phyloP scores from a whole-genome alignment of 2,113 vertebrate genomes.

The Cheilinus undulatus region DNA sequence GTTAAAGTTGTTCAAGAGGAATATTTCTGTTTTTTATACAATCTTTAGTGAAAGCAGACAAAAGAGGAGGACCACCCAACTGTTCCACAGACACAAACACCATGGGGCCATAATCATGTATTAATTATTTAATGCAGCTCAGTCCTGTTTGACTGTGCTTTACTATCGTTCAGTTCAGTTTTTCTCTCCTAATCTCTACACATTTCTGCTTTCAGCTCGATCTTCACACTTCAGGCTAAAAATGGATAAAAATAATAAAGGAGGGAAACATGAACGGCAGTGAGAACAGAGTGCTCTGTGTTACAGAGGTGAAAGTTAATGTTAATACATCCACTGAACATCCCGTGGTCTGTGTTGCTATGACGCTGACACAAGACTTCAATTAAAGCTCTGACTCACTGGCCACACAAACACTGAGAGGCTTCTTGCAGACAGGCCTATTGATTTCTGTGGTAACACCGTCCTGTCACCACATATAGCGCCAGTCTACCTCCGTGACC shows the following conservation, averaged over 20 bases:
- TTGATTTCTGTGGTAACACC: constrained; percentile 75
- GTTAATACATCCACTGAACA: constrained; percentile 47
- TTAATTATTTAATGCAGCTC: no score
- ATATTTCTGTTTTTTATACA: no score
- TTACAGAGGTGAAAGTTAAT: constrained; percentile 23
- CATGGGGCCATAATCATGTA: no score
- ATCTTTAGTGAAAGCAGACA: no score
- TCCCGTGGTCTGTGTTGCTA: constrained; percentile 47
- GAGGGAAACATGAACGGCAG: background rate
- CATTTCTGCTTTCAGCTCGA: no score
- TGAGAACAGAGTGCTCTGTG: background rate
- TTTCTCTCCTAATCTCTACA: no score
- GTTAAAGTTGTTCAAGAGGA: no score
- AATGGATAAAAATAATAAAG: background rate
- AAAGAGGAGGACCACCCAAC: no score
- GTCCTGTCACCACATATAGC: constrained; percentile 68
- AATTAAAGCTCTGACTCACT: constrained; percentile 56
- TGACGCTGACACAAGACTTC: constrained; percentile 58
- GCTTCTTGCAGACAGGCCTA: constrained; percentile 56
- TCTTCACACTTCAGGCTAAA: background rate
- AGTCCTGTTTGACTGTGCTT: no score
- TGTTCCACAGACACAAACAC: no score
- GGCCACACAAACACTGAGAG: constrained; percentile 25
- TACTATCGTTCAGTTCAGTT: no score
- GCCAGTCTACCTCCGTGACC: constrained; percentile 48